Conservation (phyloP, 2,888 invertebrate species). For the Agrochola lychnidis region DNA sequence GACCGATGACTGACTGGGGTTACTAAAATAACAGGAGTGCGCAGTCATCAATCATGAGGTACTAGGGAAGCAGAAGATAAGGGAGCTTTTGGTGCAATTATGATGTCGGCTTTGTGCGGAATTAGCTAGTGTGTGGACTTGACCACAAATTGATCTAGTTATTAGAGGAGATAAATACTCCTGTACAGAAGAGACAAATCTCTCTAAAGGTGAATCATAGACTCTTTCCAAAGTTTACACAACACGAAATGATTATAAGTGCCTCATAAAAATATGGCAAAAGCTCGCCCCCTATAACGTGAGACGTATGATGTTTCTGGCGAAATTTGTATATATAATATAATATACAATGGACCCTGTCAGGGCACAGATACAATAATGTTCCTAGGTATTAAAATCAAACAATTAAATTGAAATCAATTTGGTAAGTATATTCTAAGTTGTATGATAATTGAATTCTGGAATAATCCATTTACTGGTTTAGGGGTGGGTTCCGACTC, state of each 20-base stretch:
- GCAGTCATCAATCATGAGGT: constrained; percentile 50
- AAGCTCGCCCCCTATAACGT: not conserved
- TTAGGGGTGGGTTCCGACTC: not conserved
- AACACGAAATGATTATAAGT: not conserved
- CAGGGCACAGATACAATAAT: too few species aligned
- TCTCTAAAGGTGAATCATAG: not conserved
- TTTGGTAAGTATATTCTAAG: not conserved
- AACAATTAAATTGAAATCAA: not conserved
- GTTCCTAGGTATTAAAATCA: not conserved
- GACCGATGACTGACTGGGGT: constrained; percentile 68
- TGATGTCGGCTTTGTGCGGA: not conserved
- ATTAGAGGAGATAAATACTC: not conserved
- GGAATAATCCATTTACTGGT: not conserved
- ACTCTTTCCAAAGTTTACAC: not conserved
- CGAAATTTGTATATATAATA: too few species aligned
- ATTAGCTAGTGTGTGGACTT: not conserved
- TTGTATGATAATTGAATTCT: not conserved
- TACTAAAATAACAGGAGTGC: constrained; percentile 62
- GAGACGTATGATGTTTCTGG: not conserved
- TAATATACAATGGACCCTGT: not conserved
- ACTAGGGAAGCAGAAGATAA: constrained; percentile 11
- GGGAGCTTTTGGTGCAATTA: constrained; percentile 4
- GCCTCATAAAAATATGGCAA: not conserved
- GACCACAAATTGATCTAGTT: not conserved
- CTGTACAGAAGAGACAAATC: not conserved